Percentiles rank a stretch among this genome's conserved stretches.
Evolutionary conservation across 1,140 invertebrate genomes (phyloP).

Genomic region (Drosophila funebris): DNA sequence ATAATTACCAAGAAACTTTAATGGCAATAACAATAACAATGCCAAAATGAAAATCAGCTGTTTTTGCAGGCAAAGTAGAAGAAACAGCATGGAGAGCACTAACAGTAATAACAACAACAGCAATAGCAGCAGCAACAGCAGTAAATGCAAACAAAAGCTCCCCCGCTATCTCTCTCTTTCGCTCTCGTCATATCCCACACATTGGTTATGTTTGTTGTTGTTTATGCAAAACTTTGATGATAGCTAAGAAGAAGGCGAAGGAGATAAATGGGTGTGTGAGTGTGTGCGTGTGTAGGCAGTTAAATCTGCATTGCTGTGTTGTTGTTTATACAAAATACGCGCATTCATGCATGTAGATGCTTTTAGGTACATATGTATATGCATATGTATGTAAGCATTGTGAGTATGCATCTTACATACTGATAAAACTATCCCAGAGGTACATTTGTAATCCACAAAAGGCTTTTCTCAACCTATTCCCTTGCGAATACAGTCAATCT

Average conservation of each 20-base stretch:
- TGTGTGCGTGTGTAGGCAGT: neutral
- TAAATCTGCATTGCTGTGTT: neutral
- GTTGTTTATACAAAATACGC: neutral
- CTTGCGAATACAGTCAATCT: too few relatives aligned
- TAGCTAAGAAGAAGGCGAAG: neutral
- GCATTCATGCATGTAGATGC: too few relatives aligned
- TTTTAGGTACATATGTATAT: neutral
- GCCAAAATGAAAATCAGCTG: constrained; percentile 36
- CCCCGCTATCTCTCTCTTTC: neutral
- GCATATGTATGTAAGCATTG: neutral
- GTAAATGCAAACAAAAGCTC: constrained; percentile 7
- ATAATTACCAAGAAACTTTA: neutral
- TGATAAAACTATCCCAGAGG: neutral
- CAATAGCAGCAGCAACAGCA: neutral
- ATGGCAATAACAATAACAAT: constrained; percentile 10
- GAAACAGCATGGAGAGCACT: neutral
- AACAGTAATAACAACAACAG: neutral
- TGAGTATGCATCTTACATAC: neutral
- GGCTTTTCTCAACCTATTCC: too few relatives aligned
- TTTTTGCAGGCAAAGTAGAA: neutral
- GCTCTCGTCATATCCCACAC: neutral
- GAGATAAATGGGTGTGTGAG: neutral
- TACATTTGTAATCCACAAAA: too few relatives aligned
- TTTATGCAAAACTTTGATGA: constrained; percentile 12
- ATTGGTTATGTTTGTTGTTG: neutral